phyloP scores from a whole-genome alignment of 1,140 invertebrate genomes.

The Drosophila varians region DNA sequence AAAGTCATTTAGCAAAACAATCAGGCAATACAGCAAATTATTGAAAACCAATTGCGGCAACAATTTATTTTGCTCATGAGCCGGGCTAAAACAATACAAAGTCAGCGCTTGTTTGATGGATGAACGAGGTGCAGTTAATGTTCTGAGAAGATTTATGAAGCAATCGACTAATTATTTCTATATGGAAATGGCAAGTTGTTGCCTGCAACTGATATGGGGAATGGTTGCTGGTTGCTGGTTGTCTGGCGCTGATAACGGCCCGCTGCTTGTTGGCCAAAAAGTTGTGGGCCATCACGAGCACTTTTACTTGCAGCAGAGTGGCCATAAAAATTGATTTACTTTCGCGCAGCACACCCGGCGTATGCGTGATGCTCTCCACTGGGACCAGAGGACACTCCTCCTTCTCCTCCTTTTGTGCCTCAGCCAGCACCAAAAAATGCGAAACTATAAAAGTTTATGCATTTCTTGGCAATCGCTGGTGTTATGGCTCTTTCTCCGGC shows the following conservation, averaged over 20 bases:
- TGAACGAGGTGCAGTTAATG: conserved; percentile 23
- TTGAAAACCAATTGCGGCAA: conserved; percentile 38
- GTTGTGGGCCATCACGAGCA: conserved; percentile 6
- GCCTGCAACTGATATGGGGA: conserved; percentile 4
- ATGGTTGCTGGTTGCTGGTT: background rate
- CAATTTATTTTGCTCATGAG: conserved; percentile 47
- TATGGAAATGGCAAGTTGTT: background rate
- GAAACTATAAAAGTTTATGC: conserved; percentile 76
- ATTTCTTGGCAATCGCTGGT: conserved; percentile 53
- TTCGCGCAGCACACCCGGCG: conserved; percentile 47
- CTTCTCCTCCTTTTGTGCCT: too few species aligned
- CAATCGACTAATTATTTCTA: conserved; percentile 32
- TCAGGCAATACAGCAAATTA: conserved; percentile 43
- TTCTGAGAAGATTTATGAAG: conserved; percentile 26
- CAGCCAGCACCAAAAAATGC: conserved; percentile 30
- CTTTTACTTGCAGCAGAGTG: conserved; percentile 33
- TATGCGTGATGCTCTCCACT: conserved; percentile 66
- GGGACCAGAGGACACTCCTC: background rate
- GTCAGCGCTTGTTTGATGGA: conserved; percentile 12
- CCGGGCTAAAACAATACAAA: conserved; percentile 12
- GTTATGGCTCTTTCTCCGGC: conserved; percentile 16
- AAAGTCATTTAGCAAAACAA: conserved; percentile 52
- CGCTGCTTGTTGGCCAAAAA: conserved; percentile 13
- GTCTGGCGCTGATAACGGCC: conserved; percentile 31
- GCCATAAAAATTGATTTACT: conserved; percentile 75